Evolutionary conservation across 2,113 vertebrate genomes (phyloP).

Genomic region (Stigmatopora nigra): DNA sequence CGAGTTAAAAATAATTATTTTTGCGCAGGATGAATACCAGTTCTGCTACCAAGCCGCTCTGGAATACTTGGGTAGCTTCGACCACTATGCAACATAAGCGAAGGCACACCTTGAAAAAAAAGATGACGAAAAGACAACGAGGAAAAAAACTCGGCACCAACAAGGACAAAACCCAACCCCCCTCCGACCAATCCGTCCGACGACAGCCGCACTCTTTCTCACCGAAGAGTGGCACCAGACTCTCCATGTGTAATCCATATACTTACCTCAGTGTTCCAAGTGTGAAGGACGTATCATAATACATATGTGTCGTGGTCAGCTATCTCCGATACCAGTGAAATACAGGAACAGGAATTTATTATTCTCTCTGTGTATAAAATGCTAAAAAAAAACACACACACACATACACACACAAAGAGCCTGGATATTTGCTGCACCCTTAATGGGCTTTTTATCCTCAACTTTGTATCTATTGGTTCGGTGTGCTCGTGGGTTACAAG

Average conservation of each 20-base stretch:
- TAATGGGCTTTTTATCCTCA: conserved; percentile 69
- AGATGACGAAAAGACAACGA: background rate
- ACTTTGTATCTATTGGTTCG: conserved; percentile 67
- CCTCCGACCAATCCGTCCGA: conserved; percentile 35
- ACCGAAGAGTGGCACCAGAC: conserved; percentile 39
- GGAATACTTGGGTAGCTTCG: conserved; percentile 94
- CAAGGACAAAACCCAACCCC: conserved; percentile 49
- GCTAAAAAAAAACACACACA: no score
- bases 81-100: conserved; percentile 97
- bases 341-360: conserved; percentile 60
- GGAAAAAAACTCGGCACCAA: conserved; percentile 35
- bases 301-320: conserved; percentile 66
- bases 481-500: conserved; percentile 56
- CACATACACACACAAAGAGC: conserved; percentile 57
- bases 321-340: conserved; percentile 67
- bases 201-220: conserved; percentile 33
- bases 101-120: conserved; percentile 34
- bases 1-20: conserved; percentile 6
- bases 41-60: conserved; percentile 94
- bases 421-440: conserved; percentile 73
- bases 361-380: conserved; percentile 62
- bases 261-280: conserved; percentile 78
- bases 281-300: conserved; percentile 73
- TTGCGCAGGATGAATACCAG: conserved; percentile 87
- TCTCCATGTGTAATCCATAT: conserved; percentile 72